Evolutionary conservation across 2,888 invertebrate genomes (phyloP).

Genomic region (Agrochola lychnidis): DNA sequence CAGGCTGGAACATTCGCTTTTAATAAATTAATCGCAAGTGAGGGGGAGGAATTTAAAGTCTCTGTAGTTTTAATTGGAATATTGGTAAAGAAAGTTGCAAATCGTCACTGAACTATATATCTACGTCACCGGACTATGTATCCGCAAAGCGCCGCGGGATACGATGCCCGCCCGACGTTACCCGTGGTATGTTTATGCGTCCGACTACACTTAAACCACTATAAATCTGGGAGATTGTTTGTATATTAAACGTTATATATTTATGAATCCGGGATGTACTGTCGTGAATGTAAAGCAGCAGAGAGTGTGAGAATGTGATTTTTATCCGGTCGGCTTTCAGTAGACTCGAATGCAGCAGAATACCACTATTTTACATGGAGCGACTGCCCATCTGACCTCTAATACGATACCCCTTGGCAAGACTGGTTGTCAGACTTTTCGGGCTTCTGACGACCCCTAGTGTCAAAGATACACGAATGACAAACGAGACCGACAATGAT

Average conservation of each 20-base stretch:
- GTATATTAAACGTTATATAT: conserved; percentile 31
- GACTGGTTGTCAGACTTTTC: not conserved
- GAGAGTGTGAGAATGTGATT: not conserved
- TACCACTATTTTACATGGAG: too few species aligned
- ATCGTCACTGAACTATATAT: too few species aligned
- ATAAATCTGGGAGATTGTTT: conserved; percentile 48
- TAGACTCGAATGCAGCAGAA: not conserved
- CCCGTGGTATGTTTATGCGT: conserved; percentile 43
- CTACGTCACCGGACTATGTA: not conserved
- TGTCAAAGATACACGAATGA: too few species aligned
- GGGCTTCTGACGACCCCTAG: not conserved
- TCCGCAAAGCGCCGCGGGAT: conserved; percentile 1
- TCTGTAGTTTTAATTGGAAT: too few species aligned
- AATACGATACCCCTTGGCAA: not conserved
- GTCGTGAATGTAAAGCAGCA: conserved; percentile 18
- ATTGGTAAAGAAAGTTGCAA: too few species aligned
- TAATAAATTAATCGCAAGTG: too few species aligned
- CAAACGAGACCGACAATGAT: too few species aligned
- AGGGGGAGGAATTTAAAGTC: too few species aligned
- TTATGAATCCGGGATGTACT: conserved; percentile 25
- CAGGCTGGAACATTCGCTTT: too few species aligned
- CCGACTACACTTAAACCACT: conserved; percentile 40
- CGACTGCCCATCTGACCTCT: too few species aligned
- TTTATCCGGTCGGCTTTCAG: not conserved
- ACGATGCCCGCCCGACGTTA: conserved; percentile 5